phyloP scores from a whole-genome alignment of 2,888 invertebrate species.

The Prionchulus punctatus region DNA sequence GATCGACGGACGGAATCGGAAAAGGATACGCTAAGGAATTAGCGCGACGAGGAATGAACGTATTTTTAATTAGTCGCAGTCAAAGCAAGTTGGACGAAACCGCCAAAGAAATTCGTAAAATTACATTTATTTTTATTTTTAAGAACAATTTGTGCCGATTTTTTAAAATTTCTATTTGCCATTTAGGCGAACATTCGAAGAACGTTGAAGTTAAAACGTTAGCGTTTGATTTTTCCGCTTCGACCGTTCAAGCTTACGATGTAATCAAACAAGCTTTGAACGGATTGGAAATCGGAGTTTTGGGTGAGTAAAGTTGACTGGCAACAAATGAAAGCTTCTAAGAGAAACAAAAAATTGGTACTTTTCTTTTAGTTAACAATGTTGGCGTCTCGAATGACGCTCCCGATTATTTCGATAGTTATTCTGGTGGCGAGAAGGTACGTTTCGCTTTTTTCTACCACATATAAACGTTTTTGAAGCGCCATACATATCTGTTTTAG shows the following conservation, averaged over 20 bases:
- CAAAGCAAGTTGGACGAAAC: slow-evolving; percentile 24
- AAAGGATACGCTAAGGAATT: slow-evolving; percentile 28
- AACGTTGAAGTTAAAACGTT: slow-evolving; percentile 20
- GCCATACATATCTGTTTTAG: too few relatives aligned
- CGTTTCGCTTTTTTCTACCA: too few relatives aligned
- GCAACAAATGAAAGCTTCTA: too few relatives aligned
- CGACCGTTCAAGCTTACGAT: slow-evolving; percentile 15
- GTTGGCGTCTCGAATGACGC: too few relatives aligned
- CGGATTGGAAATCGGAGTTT: slow-evolving; percentile 22
- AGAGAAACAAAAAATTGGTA: too few relatives aligned
- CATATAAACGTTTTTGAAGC: too few relatives aligned
- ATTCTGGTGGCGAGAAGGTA: too few relatives aligned
- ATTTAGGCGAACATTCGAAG: not conserved
- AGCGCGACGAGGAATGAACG: slow-evolving; percentile 18
- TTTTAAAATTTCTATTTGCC: not conserved
- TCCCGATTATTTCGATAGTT: too few relatives aligned
- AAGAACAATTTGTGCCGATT: not conserved
- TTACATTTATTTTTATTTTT: too few relatives aligned
- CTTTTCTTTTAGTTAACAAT: too few relatives aligned
- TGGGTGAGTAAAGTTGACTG: slow-evolving; percentile 11
- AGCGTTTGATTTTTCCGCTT: slow-evolving; percentile 23
- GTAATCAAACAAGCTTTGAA: slow-evolving; percentile 19
- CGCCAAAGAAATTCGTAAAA: slow-evolving; percentile 21
- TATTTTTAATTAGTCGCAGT: slow-evolving; percentile 25
- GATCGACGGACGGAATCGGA: slow-evolving; percentile 31